Conservation (phyloP, 2,888 invertebrate genomes). For the Diogma glabrata region DNA sequence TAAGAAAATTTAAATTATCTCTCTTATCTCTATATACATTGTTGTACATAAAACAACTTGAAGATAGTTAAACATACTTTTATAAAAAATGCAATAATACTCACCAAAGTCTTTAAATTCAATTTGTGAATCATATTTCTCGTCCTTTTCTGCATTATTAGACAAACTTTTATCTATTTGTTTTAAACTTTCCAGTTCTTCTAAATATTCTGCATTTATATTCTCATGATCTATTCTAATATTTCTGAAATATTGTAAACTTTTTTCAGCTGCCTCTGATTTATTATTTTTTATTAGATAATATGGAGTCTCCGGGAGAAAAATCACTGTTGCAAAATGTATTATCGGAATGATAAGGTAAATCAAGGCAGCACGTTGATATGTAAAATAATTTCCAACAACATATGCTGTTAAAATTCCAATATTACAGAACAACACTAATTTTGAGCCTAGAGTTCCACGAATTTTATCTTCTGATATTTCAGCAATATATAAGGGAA, state of each 20-base stretch:
- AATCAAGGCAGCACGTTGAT: not conserved
- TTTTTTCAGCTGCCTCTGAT: constrained; percentile 11
- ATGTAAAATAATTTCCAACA: constrained; percentile 20
- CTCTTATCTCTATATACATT: too few species aligned
- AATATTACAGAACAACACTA: constrained; percentile 29
- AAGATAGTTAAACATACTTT: too few species aligned
- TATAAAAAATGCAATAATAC: too few species aligned
- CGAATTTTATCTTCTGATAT: constrained; percentile 32
- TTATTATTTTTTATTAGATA: constrained; percentile 10
- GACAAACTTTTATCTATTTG: not conserved
- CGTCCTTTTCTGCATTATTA: too few species aligned
- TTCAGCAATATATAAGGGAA: constrained; percentile 31
- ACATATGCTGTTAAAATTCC: constrained; percentile 29
- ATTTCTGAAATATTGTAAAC: constrained; percentile 9
- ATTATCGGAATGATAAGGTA: not conserved
- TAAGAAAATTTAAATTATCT: too few species aligned
- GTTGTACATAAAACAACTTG: too few species aligned
- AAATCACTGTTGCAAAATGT: constrained; percentile 1
- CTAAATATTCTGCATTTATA: not conserved
- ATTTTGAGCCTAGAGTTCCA: constrained; percentile 30
- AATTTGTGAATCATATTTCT: not conserved
- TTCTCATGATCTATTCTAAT: not conserved
- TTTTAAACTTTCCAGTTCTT: not conserved
- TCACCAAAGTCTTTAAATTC: not conserved
- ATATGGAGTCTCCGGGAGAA: constrained; percentile 13